These are phyloP conservation scores for Sterna hirundo DNA, from an alignment of 2,113 vertebrate species.

Conservation along the genomic window DNA sequence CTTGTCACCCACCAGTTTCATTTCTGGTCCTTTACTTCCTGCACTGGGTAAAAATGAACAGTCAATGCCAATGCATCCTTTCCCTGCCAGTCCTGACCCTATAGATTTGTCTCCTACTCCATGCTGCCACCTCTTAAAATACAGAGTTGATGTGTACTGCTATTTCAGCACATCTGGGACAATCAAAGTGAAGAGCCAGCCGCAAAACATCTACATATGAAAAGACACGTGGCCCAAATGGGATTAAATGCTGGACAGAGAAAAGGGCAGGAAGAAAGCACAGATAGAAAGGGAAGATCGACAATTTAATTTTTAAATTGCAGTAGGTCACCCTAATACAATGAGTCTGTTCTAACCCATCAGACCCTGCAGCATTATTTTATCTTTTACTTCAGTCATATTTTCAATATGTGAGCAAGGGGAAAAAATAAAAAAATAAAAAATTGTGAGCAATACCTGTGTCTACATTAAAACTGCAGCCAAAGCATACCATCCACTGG, in stretches of 20 bases:
- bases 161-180: not conserved
- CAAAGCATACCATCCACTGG: not conserved
- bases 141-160: fast-evolving
- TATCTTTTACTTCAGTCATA: not conserved
- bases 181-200: not conserved
- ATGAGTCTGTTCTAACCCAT: not conserved
- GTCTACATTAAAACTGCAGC: not conserved
- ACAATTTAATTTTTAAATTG: not conserved
- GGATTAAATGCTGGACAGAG: not conserved
- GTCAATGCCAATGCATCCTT: not conserved
- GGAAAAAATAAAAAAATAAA: not conserved
- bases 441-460: not conserved
- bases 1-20: not conserved
- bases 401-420: not conserved
- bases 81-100: not conserved
- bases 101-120: not conserved
- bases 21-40: not conserved
- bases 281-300: not conserved
- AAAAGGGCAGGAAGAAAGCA: not conserved
- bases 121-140: not conserved
- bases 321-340: not conserved
- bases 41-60: not conserved
- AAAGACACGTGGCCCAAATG: not conserved
- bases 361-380: not conserved
- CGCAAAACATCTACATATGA: not conserved